These are phyloP conservation scores for Amphipoea lucens DNA, from an alignment of 2,888 invertebrate genomes.

Conservation along the genomic window DNA sequence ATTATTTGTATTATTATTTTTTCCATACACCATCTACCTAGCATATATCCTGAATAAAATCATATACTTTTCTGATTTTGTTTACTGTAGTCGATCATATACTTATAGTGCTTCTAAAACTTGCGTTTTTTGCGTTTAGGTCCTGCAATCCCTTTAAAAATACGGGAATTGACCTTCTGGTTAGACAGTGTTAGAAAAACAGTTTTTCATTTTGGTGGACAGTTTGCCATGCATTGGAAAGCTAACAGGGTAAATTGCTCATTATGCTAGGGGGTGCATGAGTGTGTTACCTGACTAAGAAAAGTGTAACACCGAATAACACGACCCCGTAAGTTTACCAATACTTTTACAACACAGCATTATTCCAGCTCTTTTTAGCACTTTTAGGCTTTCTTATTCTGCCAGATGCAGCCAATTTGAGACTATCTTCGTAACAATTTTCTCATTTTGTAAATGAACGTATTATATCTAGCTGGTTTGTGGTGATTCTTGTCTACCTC, in stretches of 20 bases:
- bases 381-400: background rate
- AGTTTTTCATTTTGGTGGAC: background rate
- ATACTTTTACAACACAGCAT: background rate
- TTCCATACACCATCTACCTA: too few relatives aligned
- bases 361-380: background rate
- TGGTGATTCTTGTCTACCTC: constrained; percentile 18
- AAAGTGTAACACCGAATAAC: too few relatives aligned
- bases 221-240: too few relatives aligned
- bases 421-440: background rate
- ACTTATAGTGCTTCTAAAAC: too few relatives aligned
- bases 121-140: too few relatives aligned
- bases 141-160: too few relatives aligned
- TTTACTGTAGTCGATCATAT: too few relatives aligned
- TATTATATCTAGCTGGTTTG: background rate
- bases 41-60: too few relatives aligned
- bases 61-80: too few relatives aligned
- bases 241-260: background rate
- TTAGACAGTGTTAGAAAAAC: background rate
- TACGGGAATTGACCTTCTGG: background rate
- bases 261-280: background rate
- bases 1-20: too few relatives aligned
- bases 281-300: too few relatives aligned
- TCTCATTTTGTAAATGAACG: background rate
- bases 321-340: too few relatives aligned
- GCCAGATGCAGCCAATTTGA: background rate